These are phyloP conservation scores for Wasmannia auropunctata DNA, from an alignment of 1,140 invertebrate genomes.

Conservation along the genomic window DNA sequence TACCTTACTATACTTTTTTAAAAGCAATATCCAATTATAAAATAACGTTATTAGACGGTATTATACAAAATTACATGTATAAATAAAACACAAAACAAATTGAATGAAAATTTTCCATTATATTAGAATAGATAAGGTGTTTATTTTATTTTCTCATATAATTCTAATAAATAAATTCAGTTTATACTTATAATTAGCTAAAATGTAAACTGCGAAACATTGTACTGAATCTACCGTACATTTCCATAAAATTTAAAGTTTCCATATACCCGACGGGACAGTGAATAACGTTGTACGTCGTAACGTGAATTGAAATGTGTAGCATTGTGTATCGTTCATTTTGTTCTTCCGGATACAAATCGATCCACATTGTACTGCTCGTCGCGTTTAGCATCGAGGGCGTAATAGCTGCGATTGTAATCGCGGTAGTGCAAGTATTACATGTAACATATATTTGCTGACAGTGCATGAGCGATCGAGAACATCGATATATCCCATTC, in stretches of 20 bases:
- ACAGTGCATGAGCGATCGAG: conserved; percentile 33
- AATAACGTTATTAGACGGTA: neutral
- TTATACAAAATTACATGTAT: neutral
- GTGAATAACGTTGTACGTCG: neutral
- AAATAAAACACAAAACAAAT: neutral
- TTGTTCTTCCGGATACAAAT: conserved; percentile 32
- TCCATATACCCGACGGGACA: neutral
- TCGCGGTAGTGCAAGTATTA: conserved; percentile 20
- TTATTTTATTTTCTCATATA: neutral
- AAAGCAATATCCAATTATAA: neutral
- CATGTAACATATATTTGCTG: conserved; percentile 43
- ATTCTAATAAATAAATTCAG: conserved; percentile 8
- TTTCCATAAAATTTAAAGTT: conserved; percentile 24
- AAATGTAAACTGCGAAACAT: neutral
- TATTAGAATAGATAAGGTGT: neutral
- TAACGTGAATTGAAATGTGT: neutral
- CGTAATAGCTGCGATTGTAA: conserved; percentile 39
- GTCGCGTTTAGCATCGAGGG: conserved; percentile 6
- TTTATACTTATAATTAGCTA: neutral
- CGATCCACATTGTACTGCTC: conserved; percentile 8
- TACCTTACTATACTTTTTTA: neutral
- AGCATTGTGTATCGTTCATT: conserved; percentile 25
- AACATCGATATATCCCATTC: neutral
- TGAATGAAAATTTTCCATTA: neutral
- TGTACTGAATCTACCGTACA: neutral